phyloP scores from a whole-genome alignment of 1,140 invertebrate genomes.

The Panagrolaimus sp. region DNA sequence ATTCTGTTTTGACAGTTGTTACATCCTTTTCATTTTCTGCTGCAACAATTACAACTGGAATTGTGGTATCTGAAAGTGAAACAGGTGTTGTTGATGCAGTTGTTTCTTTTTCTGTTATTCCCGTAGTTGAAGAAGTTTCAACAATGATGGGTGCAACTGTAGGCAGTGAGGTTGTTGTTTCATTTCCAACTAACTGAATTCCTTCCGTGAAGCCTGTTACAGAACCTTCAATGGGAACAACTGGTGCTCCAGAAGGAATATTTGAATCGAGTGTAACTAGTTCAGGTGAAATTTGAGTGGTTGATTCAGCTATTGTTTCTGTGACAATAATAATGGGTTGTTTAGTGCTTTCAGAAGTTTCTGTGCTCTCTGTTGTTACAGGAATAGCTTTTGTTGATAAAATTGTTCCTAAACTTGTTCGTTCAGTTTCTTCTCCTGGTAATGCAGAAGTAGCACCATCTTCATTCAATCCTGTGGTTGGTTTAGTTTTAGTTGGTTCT shows the following conservation, averaged over 20 bases:
- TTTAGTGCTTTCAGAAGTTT: background rate
- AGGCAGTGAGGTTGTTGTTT: too few relatives aligned
- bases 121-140: too few relatives aligned
- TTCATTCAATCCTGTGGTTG: too few relatives aligned
- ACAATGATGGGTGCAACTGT: too few relatives aligned
- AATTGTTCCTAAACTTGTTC: background rate
- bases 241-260: background rate
- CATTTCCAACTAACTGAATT: background rate
- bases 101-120: too few relatives aligned
- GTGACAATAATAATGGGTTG: background rate
- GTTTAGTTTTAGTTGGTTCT: background rate
- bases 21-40: background rate
- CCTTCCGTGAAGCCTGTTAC: background rate
- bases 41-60: background rate
- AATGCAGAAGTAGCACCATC: too few relatives aligned
- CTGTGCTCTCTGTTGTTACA: background rate
- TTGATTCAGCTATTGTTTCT: background rate
- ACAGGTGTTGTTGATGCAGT: too few relatives aligned
- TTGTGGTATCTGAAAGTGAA: background rate
- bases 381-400: background rate
- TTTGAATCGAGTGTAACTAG: background rate
- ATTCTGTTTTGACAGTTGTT: too few relatives aligned
- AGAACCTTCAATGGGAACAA: background rate
- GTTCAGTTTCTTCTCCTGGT: background rate
- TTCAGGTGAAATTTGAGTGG: background rate